Conservation (phyloP, 1,140 invertebrate species). For the Oppia nitens region DNA sequence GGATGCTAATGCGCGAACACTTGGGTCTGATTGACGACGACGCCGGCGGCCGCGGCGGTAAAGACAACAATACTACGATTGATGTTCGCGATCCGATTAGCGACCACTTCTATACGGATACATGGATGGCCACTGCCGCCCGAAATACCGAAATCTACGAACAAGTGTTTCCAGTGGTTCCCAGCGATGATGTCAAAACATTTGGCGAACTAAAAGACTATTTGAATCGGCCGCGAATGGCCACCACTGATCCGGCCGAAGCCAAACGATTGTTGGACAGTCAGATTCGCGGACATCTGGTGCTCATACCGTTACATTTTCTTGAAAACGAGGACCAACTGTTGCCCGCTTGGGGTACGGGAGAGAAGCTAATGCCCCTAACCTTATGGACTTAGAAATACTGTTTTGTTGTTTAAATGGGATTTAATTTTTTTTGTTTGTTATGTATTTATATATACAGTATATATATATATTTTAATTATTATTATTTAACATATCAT, state of each 20-base stretch:
- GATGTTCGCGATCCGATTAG: constrained; percentile 50
- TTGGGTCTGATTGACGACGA: constrained; percentile 44
- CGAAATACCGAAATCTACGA: constrained; percentile 72
- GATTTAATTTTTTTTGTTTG: too few relatives aligned
- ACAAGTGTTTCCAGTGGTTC: constrained; percentile 69
- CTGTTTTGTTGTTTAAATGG: too few relatives aligned
- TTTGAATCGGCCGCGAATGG: constrained; percentile 44
- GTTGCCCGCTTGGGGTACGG: constrained; percentile 53
- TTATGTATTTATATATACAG: too few relatives aligned
- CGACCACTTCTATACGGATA: constrained; percentile 55
- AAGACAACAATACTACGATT: neutral
- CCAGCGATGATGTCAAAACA: constrained; percentile 52
- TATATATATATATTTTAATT: too few relatives aligned
- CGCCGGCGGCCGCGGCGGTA: too few relatives aligned
- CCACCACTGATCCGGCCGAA: constrained; percentile 41
- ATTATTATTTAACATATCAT: too few relatives aligned
- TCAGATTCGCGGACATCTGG: constrained; percentile 63
- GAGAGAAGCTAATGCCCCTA: constrained; percentile 43
- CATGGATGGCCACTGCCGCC: constrained; percentile 58
- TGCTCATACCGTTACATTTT: constrained; percentile 68
- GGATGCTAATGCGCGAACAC: constrained; percentile 76
- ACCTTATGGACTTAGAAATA: constrained; percentile 34
- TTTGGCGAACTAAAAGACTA: constrained; percentile 55
- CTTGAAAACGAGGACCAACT: constrained; percentile 62
- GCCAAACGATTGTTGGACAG: constrained; percentile 49